A percentile compares a stretch with the other conserved stretches of the same genome.
phyloP scores from a whole-genome alignment of 2,113 vertebrate genomes.

The Eidolon helvum region DNA sequence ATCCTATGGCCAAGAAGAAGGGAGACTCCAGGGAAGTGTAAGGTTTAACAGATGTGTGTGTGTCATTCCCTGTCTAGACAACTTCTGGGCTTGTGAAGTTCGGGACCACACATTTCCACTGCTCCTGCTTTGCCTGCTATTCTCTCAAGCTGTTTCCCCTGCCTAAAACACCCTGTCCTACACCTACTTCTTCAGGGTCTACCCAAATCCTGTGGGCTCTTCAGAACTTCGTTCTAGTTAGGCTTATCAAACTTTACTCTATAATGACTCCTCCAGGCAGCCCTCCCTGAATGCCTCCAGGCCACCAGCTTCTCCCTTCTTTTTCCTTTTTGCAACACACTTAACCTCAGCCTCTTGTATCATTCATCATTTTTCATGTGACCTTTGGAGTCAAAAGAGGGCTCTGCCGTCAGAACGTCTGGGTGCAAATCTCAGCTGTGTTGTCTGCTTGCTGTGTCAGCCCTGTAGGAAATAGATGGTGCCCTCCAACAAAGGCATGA shows the following conservation, averaged over 20 bases:
- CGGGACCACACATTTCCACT: not conserved
- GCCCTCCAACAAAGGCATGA: not conserved
- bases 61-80: constrained; percentile 32
- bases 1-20: not conserved
- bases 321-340: not conserved
- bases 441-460: not conserved
- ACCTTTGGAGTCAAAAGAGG: not conserved
- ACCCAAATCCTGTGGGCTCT: not conserved
- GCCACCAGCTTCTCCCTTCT: not conserved
- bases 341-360: not conserved
- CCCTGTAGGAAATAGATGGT: not conserved
- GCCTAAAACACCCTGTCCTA: not conserved
- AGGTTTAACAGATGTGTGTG: not conserved
- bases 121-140: not conserved
- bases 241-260: not conserved
- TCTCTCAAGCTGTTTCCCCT: not conserved
- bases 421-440: not conserved
- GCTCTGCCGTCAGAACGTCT: not conserved
- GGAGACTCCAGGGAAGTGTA: not conserved
- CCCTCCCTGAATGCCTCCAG: not conserved
- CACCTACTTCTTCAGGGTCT: not conserved
- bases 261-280: not conserved
- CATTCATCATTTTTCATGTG: not conserved
- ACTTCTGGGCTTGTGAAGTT: not conserved
- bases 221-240: not conserved